Evolutionary conservation across 2,888 invertebrate species (phyloP).

Genomic region (Metallyticus violacea): DNA sequence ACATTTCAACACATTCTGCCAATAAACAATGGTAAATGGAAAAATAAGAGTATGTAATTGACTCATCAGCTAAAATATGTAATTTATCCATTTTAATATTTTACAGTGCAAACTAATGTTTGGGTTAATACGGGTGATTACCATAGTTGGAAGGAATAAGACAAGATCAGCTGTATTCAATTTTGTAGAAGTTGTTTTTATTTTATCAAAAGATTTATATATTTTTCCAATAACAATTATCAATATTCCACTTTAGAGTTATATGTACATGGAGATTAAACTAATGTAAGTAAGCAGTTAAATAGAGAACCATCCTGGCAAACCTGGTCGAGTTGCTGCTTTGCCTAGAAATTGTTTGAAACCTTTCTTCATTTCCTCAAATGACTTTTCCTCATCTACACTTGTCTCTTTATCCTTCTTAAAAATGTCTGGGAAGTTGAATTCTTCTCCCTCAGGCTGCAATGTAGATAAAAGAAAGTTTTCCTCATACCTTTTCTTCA

Average conservation of each 20-base stretch:
- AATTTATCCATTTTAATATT: too few relatives aligned
- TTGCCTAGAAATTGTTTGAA: slow-evolving; percentile 59
- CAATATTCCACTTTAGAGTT: background rate
- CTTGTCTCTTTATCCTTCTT: slow-evolving; percentile 42
- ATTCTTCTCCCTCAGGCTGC: slow-evolving; percentile 68
- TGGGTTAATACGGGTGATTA: too few relatives aligned
- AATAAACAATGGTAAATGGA: too few relatives aligned
- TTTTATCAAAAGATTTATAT: too few relatives aligned
- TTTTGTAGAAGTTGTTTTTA: background rate
- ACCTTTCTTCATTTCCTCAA: slow-evolving; percentile 61
- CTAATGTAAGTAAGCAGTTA: slow-evolving; percentile 43
- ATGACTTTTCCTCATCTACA: slow-evolving; percentile 55
- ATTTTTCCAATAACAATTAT: background rate
- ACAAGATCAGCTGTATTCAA: too few relatives aligned
- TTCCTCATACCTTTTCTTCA: too few relatives aligned
- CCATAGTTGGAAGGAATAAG: too few relatives aligned
- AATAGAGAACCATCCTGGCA: slow-evolving; percentile 77
- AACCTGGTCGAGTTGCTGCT: slow-evolving; percentile 66
- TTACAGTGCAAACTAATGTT: too few relatives aligned
- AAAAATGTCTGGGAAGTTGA: slow-evolving; percentile 76
- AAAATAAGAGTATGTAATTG: too few relatives aligned
- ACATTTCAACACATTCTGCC: too few relatives aligned
- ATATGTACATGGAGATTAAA: background rate
- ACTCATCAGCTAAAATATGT: too few relatives aligned
- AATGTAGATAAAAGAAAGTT: slow-evolving; percentile 40